These are phyloP conservation scores for Cyclophora punctaria DNA, from an alignment of 2,888 invertebrate species.

Conservation along the genomic window DNA sequence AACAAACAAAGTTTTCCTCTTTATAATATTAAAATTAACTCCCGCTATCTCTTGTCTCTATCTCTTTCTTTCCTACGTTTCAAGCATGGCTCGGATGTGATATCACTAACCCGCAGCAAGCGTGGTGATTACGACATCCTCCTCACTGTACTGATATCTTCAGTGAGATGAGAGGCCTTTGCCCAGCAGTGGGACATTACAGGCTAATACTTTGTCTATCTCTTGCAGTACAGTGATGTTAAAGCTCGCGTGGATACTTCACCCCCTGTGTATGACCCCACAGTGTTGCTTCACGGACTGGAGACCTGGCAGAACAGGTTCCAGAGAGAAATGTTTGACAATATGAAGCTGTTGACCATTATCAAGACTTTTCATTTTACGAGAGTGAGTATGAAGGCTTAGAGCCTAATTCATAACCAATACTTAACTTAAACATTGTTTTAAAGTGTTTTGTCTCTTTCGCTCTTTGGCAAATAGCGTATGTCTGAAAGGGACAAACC, in stretches of 20 bases:
- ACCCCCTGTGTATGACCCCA: conserved; percentile 25
- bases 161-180: too few relatives aligned
- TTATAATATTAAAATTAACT: too few relatives aligned
- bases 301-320: conserved; percentile 14
- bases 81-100: too few relatives aligned
- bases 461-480: too few relatives aligned
- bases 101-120: too few relatives aligned
- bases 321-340: conserved; percentile 20
- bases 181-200: too few relatives aligned
- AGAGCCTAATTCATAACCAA: background rate
- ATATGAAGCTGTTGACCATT: conserved; percentile 27
- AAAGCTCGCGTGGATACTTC: conserved; percentile 23
- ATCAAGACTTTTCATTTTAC: conserved; percentile 32
- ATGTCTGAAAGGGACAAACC: background rate
- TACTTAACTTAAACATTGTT: background rate
- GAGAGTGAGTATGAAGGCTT: conserved; percentile 26
- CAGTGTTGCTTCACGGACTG: conserved; percentile 10
- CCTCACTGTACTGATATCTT: too few relatives aligned
- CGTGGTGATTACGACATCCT: too few relatives aligned
- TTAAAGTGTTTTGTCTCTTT: background rate
- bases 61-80: background rate
- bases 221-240: conserved; percentile 20
- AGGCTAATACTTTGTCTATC: too few relatives aligned
- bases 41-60: too few relatives aligned
- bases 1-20: too few relatives aligned